Percentiles rank a stretch among this genome's conserved stretches.
Evolutionary conservation across 1,140 invertebrate species (phyloP).

Genomic region (Nebria ingens): DNA sequence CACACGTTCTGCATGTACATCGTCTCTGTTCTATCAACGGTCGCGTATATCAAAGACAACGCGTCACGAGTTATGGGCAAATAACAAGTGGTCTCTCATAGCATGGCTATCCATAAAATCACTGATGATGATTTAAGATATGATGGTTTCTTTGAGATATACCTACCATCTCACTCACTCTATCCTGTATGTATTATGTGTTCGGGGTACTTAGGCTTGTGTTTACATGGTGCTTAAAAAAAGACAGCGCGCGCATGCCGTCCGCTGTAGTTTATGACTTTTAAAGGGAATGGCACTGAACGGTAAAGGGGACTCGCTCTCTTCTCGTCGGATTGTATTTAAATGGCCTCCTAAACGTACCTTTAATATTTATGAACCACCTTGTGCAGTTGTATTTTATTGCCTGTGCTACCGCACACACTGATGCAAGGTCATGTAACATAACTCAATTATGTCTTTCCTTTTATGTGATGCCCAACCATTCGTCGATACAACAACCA

Average conservation of each 20-base stretch:
- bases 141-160: constrained; percentile 27
- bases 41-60: constrained; percentile 5
- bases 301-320: too few relatives aligned
- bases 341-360: constrained; percentile 19
- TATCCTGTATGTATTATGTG: too few relatives aligned
- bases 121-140: constrained; percentile 33
- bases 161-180: constrained; percentile 17
- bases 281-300: constrained; percentile 16
- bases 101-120: constrained; percentile 28
- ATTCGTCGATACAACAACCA: too few relatives aligned
- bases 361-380: constrained; percentile 20
- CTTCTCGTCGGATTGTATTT: constrained; percentile 22
- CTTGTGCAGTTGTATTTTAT: constrained; percentile 5
- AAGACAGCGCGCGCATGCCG: neutral
- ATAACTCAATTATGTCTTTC: neutral
- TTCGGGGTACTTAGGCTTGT: constrained; percentile 23
- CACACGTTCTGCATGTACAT: neutral
- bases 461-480: too few relatives aligned
- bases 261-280: constrained; percentile 20
- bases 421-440: neutral
- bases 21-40: neutral
- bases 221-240: constrained; percentile 28
- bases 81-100: constrained; percentile 35
- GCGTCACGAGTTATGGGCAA: constrained; percentile 32
- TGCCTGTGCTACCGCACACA: neutral